Base-by-base conservation (phyloP, 1,140 invertebrate species). In the Brachionus plicatilis region DNA sequence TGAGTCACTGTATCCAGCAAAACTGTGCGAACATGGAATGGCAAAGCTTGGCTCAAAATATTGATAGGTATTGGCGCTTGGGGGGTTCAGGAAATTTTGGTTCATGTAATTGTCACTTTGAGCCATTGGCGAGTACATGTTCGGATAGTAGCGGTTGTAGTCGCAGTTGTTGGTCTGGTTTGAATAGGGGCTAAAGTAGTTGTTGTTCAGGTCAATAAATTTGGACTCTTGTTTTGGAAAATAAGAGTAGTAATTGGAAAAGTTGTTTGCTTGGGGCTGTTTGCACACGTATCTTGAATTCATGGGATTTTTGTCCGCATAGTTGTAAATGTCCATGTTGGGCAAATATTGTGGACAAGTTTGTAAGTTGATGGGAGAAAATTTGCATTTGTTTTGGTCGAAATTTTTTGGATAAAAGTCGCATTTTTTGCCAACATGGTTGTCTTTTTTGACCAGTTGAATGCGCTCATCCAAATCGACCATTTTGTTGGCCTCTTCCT, bases 161-260 rank as follows among this genome's bases (percentile, higher is more conserved):
- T 72, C 68, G 37, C 41, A 72, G 4, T 41, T 41, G 17, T 72
- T 72, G 4, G 68, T 3, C 41, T 72, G 68, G 33, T 29, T 68
- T 29, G 37, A 3, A 29, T 72, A 45, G 1, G 68, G 68, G 27
- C 17, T 72, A 9, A 72, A 72, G 33, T 72, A 72, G n/a, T 72
- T 72, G n/a, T 72, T 72, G n/a, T 72, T 72, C 12, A 72, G 6
- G 17, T 72, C 68, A 43, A 72, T 20, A 45, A 72, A 72, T 72
- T 72, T 72, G 41, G 29, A 33, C 12, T 72, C 68, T 41, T 41
- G 68, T 11, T 72, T 72, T 3, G 68, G 68, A 72, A 72, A 41
- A 8, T 41, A 72, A n/a, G 68, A 43, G 17, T 72, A 72, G 9
- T 72, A 72, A 41, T 41, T 41, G n/a, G 68, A 17, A 41, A 72